A percentile compares a stretch with the other conserved stretches of the same genome.
Conservation (phyloP, 2,797 vertebrate genomes). For the Sternotherus odoratus region DNA sequence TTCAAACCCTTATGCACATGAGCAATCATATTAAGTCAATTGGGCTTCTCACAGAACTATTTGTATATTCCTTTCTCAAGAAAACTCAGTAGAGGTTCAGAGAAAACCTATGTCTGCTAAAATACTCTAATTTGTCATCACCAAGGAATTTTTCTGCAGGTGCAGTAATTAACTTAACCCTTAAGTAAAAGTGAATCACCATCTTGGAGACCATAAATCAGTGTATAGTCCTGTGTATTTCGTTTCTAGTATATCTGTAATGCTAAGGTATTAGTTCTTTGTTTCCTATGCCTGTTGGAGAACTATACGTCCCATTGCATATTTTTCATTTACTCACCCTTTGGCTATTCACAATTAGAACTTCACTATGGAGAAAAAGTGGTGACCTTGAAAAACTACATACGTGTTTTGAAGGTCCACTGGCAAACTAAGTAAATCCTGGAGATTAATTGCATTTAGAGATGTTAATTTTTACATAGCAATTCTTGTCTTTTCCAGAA, state of each 20-base stretch:
- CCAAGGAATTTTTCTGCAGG: not conserved
- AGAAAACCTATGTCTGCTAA: not conserved
- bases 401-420: fast-evolving
- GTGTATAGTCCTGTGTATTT: not conserved
- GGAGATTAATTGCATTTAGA: not conserved
- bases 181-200: not conserved
- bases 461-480: not conserved
- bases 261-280: not conserved
- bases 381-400: fast-evolving
- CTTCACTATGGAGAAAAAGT: not conserved
- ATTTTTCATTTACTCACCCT: fast-evolving
- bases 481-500: not conserved
- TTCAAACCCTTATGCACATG: not conserved
- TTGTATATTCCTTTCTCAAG: not conserved
- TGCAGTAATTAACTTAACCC: not conserved
- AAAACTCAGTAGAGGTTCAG: not conserved
- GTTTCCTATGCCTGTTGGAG: too few species aligned
- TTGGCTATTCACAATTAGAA: not conserved
- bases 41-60: not conserved
- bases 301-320: too few species aligned
- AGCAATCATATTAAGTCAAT: not conserved
- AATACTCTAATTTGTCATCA: not conserved
- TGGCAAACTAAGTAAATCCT: not conserved
- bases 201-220: not conserved
- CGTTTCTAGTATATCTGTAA: not conserved